Evolutionary conservation across 2,113 vertebrate species (phyloP), one percentile per base, ranked within the genome.

Genomic region (Motacilla tschutschensis): DNA sequence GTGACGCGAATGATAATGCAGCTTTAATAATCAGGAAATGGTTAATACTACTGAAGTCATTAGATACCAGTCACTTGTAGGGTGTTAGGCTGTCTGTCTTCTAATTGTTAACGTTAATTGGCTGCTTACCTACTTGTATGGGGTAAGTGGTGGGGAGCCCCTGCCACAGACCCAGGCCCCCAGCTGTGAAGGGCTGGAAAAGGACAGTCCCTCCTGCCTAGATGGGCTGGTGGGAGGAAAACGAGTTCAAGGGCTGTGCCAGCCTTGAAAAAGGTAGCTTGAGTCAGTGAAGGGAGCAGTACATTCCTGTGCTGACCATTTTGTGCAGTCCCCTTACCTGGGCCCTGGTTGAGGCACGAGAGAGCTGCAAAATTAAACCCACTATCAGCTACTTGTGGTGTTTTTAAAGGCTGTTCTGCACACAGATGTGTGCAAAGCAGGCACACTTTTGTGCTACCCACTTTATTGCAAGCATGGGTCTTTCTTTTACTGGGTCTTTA

Each of bases 401-500:
- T 13, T 36, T 19, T 79, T 77, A 76, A 84, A 86, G 62, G 21
- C 46, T 60, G 12, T 50, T 73, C 29, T 74, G 74, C 9, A 22
- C 40, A 25, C 75, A 91, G 88, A 66, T 91, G 83, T 6, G 19
- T 80, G 72, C 44, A 51, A 71, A 83, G 62, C 57, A 60, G 53
- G 51, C 66, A 12, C 53, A 6, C 71, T 72, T 74, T 70, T 83
- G 82, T 86, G 53, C 74, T 63, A 36, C 16, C 50, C 14, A 26
- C 14, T 85, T 84, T 72, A 41, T 87, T 84, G 38, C n/a, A 94
- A 92, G 78, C 14, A 20, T 21, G 72, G 59, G 24, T 90, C 57
- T 91, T 91, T 87, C 72, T 96, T 94, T 87, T 58, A 47, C 55
- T 40, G 48, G n/a, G 44, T 88, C 91, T 69, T 97, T 95, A 78